These are phyloP conservation scores for Adelphocoris suturalis DNA, from an alignment of 2,888 invertebrate species.

Conservation along the genomic window DNA sequence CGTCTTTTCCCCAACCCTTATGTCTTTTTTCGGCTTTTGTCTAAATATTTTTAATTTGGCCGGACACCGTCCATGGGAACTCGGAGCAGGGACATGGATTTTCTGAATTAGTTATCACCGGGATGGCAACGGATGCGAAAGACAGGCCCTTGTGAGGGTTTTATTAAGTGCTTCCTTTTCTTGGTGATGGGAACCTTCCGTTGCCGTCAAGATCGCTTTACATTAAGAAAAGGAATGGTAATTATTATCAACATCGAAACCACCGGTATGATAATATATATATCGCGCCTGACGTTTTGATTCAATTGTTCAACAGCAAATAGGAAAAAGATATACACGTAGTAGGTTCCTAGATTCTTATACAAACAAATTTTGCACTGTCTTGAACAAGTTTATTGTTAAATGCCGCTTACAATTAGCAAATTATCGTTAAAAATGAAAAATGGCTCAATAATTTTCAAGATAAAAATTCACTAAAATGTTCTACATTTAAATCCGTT, in stretches of 20 bases:
- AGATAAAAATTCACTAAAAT: too few species aligned
- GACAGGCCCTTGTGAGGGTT: constrained; percentile 44
- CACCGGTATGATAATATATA: background rate
- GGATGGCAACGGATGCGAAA: constrained; percentile 36
- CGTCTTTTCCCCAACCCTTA: background rate
- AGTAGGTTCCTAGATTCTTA: background rate
- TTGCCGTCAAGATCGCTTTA: background rate
- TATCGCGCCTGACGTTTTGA: background rate
- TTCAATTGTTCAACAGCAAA: background rate
- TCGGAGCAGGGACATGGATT: constrained; percentile 34
- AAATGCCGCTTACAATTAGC: too few species aligned
- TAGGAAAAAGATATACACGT: background rate
- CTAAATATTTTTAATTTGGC: constrained; percentile 66
- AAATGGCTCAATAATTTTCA: too few species aligned
- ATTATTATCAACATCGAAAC: background rate
- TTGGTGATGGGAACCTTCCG: constrained; percentile 37
- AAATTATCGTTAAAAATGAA: too few species aligned
- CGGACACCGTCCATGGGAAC: constrained; percentile 68
- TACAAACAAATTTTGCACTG: background rate
- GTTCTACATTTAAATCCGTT: too few species aligned
- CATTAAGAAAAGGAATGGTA: constrained; percentile 5
- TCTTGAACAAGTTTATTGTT: too few species aligned
- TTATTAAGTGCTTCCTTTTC: constrained; percentile 53
- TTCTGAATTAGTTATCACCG: constrained; percentile 56
- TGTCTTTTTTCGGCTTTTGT: constrained; percentile 47